Conservation (phyloP, 64 coral and sea anemone species). For the Stichodactyla mertensii region DNA sequence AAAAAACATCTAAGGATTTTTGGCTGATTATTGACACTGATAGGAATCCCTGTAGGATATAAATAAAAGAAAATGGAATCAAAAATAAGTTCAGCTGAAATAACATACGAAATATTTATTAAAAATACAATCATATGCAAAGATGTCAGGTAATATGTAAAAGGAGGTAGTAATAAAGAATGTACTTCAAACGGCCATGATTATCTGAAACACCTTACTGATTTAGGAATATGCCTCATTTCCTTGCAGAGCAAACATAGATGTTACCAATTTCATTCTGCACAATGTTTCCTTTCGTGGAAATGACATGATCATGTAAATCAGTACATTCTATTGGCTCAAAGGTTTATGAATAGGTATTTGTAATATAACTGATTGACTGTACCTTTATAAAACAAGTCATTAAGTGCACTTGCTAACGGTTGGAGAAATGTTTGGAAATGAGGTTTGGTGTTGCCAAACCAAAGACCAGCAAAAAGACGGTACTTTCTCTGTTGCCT, state of each 20-base stretch:
- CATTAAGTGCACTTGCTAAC: slow-evolving; percentile 41
- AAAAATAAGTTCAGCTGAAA: not conserved
- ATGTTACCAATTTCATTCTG: not conserved
- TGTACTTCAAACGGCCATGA: no score
- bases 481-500: slow-evolving; percentile 46
- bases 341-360: not conserved
- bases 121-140: not conserved
- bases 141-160: not conserved
- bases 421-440: slow-evolving; percentile 68
- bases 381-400: slow-evolving; percentile 45
- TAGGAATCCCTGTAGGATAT: not conserved
- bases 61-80: not conserved
- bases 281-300: no score
- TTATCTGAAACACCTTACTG: not conserved
- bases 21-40: not conserved
- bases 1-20: slow-evolving; percentile 18
- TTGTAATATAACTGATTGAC: not conserved
- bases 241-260: not conserved
- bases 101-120: not conserved
- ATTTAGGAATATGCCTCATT: not conserved
- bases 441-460: slow-evolving; percentile 50
- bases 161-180: not conserved
- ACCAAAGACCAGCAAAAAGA: slow-evolving; percentile 57
- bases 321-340: not conserved
- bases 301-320: no score